These are phyloP conservation scores for Porites lobata DNA, from an alignment of 92 coral and sea anemone species.

Conservation along the genomic window DNA sequence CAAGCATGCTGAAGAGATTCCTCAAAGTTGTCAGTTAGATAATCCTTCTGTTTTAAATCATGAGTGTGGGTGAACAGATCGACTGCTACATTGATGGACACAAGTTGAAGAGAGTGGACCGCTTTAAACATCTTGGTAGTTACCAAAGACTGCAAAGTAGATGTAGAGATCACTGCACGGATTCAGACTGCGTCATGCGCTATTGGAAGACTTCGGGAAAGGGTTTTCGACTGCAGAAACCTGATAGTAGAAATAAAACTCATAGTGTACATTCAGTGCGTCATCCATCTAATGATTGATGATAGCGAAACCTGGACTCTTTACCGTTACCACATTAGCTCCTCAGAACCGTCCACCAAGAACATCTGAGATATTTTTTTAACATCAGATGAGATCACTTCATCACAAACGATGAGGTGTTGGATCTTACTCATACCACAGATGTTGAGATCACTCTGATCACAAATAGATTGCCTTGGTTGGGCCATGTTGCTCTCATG, in stretches of 20 bases:
- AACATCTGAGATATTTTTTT: constrained; percentile 18
- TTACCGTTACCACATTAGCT: constrained; percentile 6
- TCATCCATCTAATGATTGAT: constrained; percentile 19
- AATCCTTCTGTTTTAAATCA: too few species aligned
- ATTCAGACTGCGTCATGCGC: constrained; percentile 44
- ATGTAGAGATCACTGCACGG: constrained; percentile 19
- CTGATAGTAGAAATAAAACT: constrained; percentile 29
- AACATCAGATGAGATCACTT: constrained; percentile 43
- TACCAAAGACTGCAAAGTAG: constrained; percentile 26
- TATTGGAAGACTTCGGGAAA: constrained; percentile 25
- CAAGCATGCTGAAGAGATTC: too few species aligned
- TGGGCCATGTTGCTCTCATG: too few species aligned
- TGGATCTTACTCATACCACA: too few species aligned
- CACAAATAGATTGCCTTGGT: too few species aligned
- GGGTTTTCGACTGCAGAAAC: constrained; percentile 40
- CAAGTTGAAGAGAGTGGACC: constrained; percentile 13
- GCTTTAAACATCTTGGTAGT: constrained; percentile 58
- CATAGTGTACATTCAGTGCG: constrained; percentile 41
- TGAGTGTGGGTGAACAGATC: too few species aligned
- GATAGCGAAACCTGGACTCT: constrained; percentile 52
- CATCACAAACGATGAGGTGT: not conserved
- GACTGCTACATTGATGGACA: too few species aligned
- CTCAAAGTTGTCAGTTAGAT: too few species aligned
- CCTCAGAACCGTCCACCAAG: constrained; percentile 30
- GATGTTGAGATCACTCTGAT: too few species aligned